Evolutionary conservation across 1,140 invertebrate species (phyloP), one percentile per base, ranked within the genome.

Genomic region (Aphidius ervi): DNA sequence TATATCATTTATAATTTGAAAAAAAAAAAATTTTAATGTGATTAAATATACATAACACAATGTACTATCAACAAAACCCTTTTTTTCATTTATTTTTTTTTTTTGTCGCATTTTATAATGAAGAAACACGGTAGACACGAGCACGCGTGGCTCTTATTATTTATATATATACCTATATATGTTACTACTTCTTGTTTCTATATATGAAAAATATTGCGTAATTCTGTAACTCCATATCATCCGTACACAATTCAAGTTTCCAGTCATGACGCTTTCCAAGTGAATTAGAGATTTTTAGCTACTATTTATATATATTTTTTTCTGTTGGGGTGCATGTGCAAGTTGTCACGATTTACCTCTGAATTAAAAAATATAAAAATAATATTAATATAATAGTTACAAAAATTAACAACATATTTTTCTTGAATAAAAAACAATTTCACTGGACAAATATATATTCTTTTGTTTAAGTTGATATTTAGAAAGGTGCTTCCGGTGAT

Each of bases 251-350:
- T 16, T 16, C 16, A 16, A 16, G 16, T 31, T 31, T 31, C 23
- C 23, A 31, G 23, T 43, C 47, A 59, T 39, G 57, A 50, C n/a
- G 23, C 59, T 61, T 61, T 61, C 59, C 59, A 61, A 52, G 23
- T 40, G 37, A 45, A 57, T 23, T 6, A 53, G 39, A 53, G 6
- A 9, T 10, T 54, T 43, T 8, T 39, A 52, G 40, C 1, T 52
- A 9, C 20, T 39, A 31, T 4, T 4, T 23, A 49, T 31, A 49
- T 31, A 9, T 54, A 9, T 20, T 16, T 39, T 0, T 54, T 20
- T 4, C 5, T 54, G n/a, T 42, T 40, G 37, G 52, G 52, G 52
- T 54, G 52, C 52, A 54, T 54, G 52, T n/a, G 40, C 52, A 9
- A 10, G 50, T 23, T 53, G 50, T 40, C 39, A 53, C 50, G 50